phyloP scores from a whole-genome alignment of 2,888 invertebrate genomes.

The Eristalis arbustorum region DNA sequence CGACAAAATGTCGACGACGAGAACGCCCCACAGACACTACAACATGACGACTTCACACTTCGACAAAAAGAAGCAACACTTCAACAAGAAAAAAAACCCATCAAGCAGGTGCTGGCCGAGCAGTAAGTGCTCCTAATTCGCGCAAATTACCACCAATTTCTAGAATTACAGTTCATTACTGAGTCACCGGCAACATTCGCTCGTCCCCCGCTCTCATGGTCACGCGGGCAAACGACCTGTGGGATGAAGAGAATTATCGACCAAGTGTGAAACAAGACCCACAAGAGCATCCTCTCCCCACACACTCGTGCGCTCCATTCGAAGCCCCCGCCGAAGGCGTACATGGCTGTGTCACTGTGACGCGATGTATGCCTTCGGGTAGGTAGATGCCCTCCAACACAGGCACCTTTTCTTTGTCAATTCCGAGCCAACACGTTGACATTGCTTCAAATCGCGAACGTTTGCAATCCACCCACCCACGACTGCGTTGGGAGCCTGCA shows the following conservation, averaged over 20 bases:
- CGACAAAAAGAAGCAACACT: too few relatives aligned
- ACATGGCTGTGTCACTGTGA: constrained; percentile 36
- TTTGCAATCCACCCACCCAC: constrained; percentile 30
- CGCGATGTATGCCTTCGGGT: constrained; percentile 7
- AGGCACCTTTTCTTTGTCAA: constrained; percentile 34
- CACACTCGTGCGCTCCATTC: not conserved
- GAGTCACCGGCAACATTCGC: not conserved
- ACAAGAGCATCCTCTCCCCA: not conserved
- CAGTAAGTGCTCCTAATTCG: not conserved
- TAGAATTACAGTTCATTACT: not conserved
- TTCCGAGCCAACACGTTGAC: constrained; percentile 50
- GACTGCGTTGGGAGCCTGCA: not conserved
- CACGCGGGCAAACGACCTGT: not conserved
- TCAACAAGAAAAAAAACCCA: not conserved
- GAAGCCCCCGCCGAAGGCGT: constrained; percentile 23
- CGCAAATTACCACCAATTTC: not conserved
- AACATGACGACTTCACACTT: not conserved
- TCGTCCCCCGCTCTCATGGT: not conserved
- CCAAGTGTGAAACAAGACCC: constrained; percentile 3
- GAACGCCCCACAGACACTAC: too few relatives aligned
- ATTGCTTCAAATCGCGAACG: constrained; percentile 39
- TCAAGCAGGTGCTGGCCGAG: not conserved
- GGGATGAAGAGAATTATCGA: not conserved
- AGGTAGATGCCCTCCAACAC: constrained; percentile 10
- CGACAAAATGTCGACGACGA: too few relatives aligned